Conservation (phyloP, 2,113 vertebrate species). For the Psilopsiagon aurifrons region DNA sequence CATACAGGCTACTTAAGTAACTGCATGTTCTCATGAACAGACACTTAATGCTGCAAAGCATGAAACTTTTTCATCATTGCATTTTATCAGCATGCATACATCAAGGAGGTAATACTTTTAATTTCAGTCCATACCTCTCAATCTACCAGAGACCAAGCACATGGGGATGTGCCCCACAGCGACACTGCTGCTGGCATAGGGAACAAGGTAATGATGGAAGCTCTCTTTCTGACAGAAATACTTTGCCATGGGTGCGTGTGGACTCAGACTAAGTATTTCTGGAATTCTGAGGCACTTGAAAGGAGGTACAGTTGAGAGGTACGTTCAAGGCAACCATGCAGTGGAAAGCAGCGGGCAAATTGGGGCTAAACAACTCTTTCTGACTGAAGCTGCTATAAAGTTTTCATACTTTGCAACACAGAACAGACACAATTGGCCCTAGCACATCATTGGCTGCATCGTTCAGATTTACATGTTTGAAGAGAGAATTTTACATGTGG, state of each 20-base stretch:
- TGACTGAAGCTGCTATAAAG: conserved; percentile 24
- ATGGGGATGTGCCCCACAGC: not conserved
- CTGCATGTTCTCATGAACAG: conserved; percentile 50
- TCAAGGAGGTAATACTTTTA: not conserved
- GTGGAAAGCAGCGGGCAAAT: conserved; percentile 66
- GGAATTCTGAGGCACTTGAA: not conserved
- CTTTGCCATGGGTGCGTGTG: not conserved
- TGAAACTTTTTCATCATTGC: conserved; percentile 64
- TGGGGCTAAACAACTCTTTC: conserved; percentile 32
- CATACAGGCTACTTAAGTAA: not conserved
- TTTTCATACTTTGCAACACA: conserved; percentile 81
- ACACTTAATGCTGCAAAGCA: conserved; percentile 77
- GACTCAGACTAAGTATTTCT: not conserved
- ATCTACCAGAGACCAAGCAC: not conserved
- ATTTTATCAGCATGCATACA: conserved; percentile 58
- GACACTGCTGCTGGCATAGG: not conserved
- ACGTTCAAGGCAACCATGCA: conserved; percentile 73
- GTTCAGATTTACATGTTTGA: conserved; percentile 4
- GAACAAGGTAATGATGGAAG: not conserved
- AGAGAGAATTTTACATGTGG: conserved; percentile 14
- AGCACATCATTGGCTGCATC: not conserved
- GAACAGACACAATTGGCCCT: conserved; percentile 38
- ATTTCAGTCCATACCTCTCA: conserved; percentile 75
- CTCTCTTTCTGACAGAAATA: conserved; percentile 14
- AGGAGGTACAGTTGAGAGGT: conserved; percentile 70